Base-by-base conservation (phyloP, 2,797 vertebrate species). In the Gymnoscopelus microlampas region DNA sequence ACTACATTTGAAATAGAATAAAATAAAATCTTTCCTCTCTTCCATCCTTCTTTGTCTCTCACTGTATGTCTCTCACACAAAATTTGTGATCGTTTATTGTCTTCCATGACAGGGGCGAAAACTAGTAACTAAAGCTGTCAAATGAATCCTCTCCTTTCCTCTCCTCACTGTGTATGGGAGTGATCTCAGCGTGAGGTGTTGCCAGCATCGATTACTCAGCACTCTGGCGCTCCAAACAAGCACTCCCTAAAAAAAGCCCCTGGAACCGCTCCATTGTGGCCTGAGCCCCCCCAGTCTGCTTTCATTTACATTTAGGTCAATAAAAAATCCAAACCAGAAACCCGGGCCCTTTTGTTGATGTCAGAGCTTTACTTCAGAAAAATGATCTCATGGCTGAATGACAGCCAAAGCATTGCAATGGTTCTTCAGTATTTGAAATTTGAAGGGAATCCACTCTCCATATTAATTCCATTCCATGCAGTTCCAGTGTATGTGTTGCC, bases 181-280 rank as follows among this genome's bases (percentile, higher is more conserved):
- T 79, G 79, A 89, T 80, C 80, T 79, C 48, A 63, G 65, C 78
- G 77, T 84, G 62, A 77, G 77, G 80, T 86, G 83, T 78, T 87
- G 85, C 80, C 77, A 79, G 85, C 85, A 88, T 70, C 44, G 82
- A 89, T 90, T 90, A 91, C 83, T 90, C 91, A 90, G 89, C 84
- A 87, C 66, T 83, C 49, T 5, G 49, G 53, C 73, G 73, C 67
- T 80, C 77, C 44, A 70, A 57, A 59, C 60, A 71, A 78, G 75
- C 69, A 83, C 72, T 84, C 85, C 70, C 78, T 78, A 84, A 83
- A 85, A 88, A 78, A 88, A 75, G 72, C 58, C 66, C 62, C 61
- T 64, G 78, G 68, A 68, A 59, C 14, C 6, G 32, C 32, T 6
- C 26, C 32, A 6, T 35, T 35, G 32, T 35, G 26, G 3, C 26